Evolutionary conservation across 2,888 invertebrate species (phyloP).

Genomic region (Leptopilina syphax): DNA sequence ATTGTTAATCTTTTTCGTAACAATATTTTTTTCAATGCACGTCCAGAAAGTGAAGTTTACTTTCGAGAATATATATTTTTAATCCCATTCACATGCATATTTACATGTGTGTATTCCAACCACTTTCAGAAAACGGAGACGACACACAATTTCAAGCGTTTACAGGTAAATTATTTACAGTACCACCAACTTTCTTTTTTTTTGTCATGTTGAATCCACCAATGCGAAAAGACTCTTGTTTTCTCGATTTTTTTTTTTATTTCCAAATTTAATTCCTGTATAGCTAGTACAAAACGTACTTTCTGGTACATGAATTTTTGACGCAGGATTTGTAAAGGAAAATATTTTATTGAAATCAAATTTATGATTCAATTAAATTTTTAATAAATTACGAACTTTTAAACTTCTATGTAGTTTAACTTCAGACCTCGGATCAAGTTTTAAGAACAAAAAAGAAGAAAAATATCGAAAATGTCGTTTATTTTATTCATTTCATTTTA

Average conservation of each 20-base stretch:
- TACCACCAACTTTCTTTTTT: neutral
- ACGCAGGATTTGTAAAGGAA: neutral
- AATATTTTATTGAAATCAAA: neutral
- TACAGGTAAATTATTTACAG: conserved; percentile 35
- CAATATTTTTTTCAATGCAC: neutral
- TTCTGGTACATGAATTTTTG: neutral
- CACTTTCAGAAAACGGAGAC: conserved; percentile 14
- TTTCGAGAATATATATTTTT: neutral
- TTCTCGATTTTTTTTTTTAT: conserved; percentile 9
- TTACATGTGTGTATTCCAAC: neutral
- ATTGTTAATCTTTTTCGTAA: no score
- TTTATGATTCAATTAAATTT: neutral
- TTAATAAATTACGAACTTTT: neutral
- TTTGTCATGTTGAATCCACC: neutral
- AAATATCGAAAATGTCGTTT: no score
- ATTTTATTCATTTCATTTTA: no score
- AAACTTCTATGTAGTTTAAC: no score
- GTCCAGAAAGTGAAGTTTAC: neutral
- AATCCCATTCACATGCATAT: conserved; percentile 5
- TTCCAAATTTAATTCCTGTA: neutral
- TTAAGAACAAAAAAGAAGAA: no score
- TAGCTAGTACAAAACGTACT: neutral
- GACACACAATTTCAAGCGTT: conserved; percentile 34
- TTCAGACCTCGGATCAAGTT: no score
- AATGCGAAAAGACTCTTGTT: neutral